Percentiles rank a stretch among this genome's conserved stretches.
Evolutionary conservation across 2,113 vertebrate species (phyloP).

Genomic region (Leucopternis melanops): DNA sequence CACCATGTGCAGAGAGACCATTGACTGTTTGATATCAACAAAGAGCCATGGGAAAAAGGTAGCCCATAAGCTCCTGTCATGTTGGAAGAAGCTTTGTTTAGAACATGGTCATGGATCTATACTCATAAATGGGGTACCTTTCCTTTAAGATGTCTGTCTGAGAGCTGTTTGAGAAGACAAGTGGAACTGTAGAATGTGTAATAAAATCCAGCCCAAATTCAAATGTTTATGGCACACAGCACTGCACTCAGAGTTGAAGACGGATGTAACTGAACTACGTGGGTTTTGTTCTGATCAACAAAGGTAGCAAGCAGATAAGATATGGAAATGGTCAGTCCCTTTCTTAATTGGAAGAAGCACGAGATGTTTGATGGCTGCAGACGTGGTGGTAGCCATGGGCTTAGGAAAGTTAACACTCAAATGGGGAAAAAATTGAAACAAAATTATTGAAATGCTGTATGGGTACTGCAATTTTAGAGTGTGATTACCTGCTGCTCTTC

Average conservation of each 20-base stretch:
- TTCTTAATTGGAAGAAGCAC: not conserved
- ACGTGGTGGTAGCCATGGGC: not conserved
- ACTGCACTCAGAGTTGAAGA: not conserved
- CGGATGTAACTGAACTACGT: fast-evolving
- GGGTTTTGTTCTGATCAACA: not conserved
- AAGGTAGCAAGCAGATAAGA: not conserved
- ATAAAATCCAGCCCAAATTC: not conserved
- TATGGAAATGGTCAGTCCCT: not conserved
- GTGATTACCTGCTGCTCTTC: not conserved
- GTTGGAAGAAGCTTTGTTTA: not conserved
- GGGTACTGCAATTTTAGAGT: not conserved
- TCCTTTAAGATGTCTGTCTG: not conserved
- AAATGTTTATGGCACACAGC: not conserved
- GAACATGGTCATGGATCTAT: fast-evolving
- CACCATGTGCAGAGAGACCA: not conserved
- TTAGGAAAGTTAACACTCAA: not conserved
- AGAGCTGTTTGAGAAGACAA: not conserved
- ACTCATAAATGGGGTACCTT: not conserved
- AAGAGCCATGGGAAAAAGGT: not conserved
- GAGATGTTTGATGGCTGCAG: not conserved
- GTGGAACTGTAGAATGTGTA: not conserved
- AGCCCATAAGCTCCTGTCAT: not conserved
- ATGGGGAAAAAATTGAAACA: not conserved
- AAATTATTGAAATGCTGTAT: not conserved
- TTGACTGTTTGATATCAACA: not conserved